Conservation (phyloP, 2,888 invertebrate species). For the Agrotis exclamationis region DNA sequence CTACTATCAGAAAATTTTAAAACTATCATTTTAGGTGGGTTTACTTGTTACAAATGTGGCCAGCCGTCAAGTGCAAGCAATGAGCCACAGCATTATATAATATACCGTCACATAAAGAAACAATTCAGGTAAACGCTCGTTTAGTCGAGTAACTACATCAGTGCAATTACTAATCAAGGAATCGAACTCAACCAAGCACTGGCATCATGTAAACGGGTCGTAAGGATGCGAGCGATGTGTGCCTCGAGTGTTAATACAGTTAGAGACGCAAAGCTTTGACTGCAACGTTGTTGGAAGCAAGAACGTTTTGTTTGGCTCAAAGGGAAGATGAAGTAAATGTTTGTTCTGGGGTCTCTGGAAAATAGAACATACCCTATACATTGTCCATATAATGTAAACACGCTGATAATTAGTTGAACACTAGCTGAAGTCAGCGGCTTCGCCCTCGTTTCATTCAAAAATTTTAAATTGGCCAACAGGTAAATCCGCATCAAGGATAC, state of each 20-base stretch:
- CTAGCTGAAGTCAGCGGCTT: too few species aligned
- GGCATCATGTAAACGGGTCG: conserved; percentile 26
- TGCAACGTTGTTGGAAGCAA: conserved; percentile 24
- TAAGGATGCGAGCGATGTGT: conserved; percentile 30
- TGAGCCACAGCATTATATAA: too few species aligned
- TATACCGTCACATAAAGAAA: not conserved
- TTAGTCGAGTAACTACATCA: not conserved
- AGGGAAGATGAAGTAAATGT: conserved; percentile 4
- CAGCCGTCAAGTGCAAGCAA: too few species aligned
- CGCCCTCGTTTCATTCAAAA: too few species aligned
- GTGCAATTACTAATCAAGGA: not conserved
- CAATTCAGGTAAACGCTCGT: not conserved
- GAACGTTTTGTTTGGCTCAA: conserved; percentile 32
- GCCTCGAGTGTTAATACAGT: conserved; percentile 42
- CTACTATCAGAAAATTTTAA: too few species aligned
- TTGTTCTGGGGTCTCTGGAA: conserved; percentile 4
- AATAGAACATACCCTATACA: not conserved
- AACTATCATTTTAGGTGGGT: too few species aligned
- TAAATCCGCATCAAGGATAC: too few species aligned
- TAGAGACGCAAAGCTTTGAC: conserved; percentile 12
- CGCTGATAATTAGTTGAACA: too few species aligned
- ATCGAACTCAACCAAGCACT: not conserved
- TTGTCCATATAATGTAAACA: not conserved
- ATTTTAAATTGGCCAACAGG: too few species aligned
- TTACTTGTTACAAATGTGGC: too few species aligned